Base-by-base conservation (phyloP, 1,140 invertebrate genomes). In the Drosophila kepulauana region DNA sequence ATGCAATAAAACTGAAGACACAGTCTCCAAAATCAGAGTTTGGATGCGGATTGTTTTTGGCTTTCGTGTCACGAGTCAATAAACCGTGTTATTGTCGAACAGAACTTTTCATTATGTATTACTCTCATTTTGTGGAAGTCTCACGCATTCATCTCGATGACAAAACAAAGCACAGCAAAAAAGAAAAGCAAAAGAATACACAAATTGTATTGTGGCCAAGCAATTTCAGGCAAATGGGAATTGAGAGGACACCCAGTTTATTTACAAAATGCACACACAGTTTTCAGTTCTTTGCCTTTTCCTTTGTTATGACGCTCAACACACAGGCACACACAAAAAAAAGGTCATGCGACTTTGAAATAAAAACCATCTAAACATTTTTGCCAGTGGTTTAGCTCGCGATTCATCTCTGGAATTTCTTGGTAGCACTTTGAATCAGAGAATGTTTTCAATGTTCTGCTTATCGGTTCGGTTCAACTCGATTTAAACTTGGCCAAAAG, bases 171-270 rank as follows among this genome's bases (percentile, higher is more conserved):
- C 35, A 38, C 6, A 63, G 62, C 71, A 25, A 25, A 25, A 25
- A 25, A 25, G 20, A 25, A 25, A 25, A 25, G 20, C 62, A 58
- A 69, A 88, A 88, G 80, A 84, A 88, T 69, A 87, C 52, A 82
- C 77, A 88, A 88, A 84, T 87, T 84, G 77, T 87, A 70, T 73
- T 77, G 76, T 82, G 76, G 82, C 84, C 82, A 69, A 33, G 54
- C 61, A 79, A 46, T 68, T 71, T 72, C 13, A 1, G 33, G 33
- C 35, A 74, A 72, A 82, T 77, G 59, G 70, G 56, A 84, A 88
- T 82, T 82, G 79, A 71, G 64, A 56, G 71, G 51, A 43, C 48
- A 54, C 62, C 64, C 81, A 86, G 65, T 84, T 85, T 85, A 76
- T 85, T 77, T 81, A 62, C 69, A 75, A 62, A 73, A 54, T 56